These are phyloP conservation scores for Xiphias gladius DNA, from an alignment of 2,113 vertebrate genomes.

Conservation along the genomic window DNA sequence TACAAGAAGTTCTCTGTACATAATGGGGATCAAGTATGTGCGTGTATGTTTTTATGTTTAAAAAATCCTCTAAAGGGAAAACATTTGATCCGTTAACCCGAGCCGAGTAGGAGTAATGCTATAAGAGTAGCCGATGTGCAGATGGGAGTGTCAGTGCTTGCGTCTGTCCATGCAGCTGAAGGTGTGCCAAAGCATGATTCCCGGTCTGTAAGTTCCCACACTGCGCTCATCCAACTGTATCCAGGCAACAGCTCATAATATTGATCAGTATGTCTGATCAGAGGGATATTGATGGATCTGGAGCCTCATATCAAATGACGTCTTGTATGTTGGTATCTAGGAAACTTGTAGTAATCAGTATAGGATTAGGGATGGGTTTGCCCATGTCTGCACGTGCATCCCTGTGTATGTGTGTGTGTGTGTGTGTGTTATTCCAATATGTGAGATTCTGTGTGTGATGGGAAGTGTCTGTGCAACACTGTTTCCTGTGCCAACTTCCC, in stretches of 20 bases:
- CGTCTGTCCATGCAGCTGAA: neutral
- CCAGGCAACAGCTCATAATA: constrained; percentile 71
- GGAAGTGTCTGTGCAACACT: constrained; percentile 31
- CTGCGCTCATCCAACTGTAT: constrained; percentile 37
- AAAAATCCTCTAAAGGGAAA: neutral
- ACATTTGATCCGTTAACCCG: neutral
- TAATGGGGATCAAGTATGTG: neutral
- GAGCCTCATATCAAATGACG: constrained; percentile 8
- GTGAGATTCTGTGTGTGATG: constrained; percentile 3
- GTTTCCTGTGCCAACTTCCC: constrained; percentile 53
- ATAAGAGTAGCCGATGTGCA: neutral
- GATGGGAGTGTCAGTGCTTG: constrained; percentile 15
- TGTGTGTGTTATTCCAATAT: neutral
- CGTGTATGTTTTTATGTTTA: neutral
- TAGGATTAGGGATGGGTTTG: neutral
- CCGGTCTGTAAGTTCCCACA: constrained; percentile 50
- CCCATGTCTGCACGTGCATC: neutral
- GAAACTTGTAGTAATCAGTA: constrained; percentile 1
- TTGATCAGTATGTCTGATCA: constrained; percentile 68
- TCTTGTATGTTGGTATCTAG: constrained; percentile 28
- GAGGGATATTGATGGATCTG: constrained; percentile 56
- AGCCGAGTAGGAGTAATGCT: neutral
- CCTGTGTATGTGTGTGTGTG: neutral
- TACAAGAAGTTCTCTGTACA: neutral
- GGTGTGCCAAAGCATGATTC: constrained; percentile 45